Conservation (phyloP, 2,113 vertebrate genomes). For the Pterocles orientalis region DNA sequence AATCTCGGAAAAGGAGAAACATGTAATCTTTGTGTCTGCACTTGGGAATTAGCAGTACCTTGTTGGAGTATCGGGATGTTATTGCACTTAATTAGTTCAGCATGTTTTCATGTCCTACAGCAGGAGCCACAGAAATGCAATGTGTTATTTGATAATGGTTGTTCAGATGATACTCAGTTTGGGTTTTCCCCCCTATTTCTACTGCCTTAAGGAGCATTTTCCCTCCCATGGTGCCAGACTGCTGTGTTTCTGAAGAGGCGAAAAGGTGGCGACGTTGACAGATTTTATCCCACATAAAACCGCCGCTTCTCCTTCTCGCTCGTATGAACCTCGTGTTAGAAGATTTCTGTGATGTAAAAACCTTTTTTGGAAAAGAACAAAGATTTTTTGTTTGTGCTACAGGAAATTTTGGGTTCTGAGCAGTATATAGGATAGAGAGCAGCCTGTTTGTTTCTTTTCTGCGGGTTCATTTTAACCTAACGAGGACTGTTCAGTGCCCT, state of each 20-base stretch:
- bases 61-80: background rate
- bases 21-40: background rate
- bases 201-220: background rate
- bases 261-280: background rate
- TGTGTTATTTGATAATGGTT: background rate
- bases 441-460: background rate
- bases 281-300: background rate
- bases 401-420: background rate
- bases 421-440: background rate
- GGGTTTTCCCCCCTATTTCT: accelerated
- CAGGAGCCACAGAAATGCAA: background rate
- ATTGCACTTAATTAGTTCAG: background rate
- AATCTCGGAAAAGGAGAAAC: background rate
- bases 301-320: background rate
- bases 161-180: background rate
- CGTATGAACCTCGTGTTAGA: background rate
- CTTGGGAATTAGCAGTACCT: background rate
- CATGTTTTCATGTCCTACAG: background rate
- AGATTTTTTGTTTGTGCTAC: background rate
- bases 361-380: background rate
- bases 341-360: background rate
- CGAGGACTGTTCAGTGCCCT: background rate
- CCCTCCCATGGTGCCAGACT: background rate
- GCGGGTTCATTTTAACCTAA: background rate
- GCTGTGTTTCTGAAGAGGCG: background rate